Evolutionary conservation across 2,888 invertebrate genomes (phyloP).

Genomic region (Palloptera scutellata): DNA sequence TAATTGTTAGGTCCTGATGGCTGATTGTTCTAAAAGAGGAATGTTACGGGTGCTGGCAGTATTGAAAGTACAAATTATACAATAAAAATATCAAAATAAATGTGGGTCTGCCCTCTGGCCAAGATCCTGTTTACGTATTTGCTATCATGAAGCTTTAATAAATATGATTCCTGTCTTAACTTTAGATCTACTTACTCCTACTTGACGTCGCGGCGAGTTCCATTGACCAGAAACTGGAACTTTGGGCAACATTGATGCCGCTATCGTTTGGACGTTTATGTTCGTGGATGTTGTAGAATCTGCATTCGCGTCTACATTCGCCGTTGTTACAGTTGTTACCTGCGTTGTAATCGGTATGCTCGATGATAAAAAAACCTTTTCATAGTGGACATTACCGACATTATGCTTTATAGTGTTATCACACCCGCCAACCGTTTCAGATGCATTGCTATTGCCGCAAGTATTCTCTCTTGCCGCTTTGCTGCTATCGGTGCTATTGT

Average conservation of each 20-base stretch:
- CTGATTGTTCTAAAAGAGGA: too few relatives aligned
- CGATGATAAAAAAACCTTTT: constrained; percentile 61
- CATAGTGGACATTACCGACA: constrained; percentile 55
- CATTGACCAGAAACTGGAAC: constrained; percentile 33
- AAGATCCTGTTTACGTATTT: too few relatives aligned
- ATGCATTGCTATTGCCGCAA: neutral
- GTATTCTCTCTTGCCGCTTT: constrained; percentile 3
- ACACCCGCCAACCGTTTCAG: neutral
- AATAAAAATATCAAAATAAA: too few relatives aligned
- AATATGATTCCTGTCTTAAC: too few relatives aligned
- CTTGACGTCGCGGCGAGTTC: constrained; percentile 27
- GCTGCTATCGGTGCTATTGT: constrained; percentile 46
- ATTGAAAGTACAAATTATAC: too few relatives aligned
- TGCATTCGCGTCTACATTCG: neutral
- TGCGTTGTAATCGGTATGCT: constrained; percentile 47
- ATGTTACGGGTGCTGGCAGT: too few relatives aligned
- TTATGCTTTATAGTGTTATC: constrained; percentile 27
- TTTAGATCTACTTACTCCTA: constrained; percentile 22
- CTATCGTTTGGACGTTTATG: constrained; percentile 7
- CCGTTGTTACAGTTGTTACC: constrained; percentile 20
- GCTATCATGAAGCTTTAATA: too few relatives aligned
- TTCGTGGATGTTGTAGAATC: neutral
- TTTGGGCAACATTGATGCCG: constrained; percentile 15
- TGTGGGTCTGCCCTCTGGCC: too few relatives aligned
- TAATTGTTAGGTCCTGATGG: too few relatives aligned